phyloP scores from a whole-genome alignment of 2,888 invertebrate species.

The Melinaea menophilus region DNA sequence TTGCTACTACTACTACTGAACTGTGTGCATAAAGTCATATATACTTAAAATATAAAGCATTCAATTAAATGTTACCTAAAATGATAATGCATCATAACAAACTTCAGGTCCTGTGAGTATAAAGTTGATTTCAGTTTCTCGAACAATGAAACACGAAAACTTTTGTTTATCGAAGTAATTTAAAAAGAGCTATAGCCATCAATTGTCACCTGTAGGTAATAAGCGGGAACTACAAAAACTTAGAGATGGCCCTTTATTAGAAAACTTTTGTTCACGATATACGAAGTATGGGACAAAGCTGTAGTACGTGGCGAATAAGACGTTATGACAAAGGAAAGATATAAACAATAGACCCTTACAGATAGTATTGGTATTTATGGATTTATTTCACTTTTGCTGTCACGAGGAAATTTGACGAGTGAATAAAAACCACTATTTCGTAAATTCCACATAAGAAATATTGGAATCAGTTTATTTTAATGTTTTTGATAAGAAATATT shows the following conservation, averaged over 20 bases:
- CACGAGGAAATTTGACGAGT: no score
- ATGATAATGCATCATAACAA: conserved; percentile 15
- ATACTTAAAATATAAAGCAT: background rate
- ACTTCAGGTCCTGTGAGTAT: conserved; percentile 7
- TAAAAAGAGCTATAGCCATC: conserved; percentile 70
- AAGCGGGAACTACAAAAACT: conserved; percentile 62
- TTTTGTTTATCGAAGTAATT: conserved; percentile 54
- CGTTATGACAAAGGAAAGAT: conserved; percentile 36
- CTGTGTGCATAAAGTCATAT: background rate
- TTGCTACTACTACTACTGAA: no score
- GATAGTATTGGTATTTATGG: conserved; percentile 3
- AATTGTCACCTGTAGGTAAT: conserved; percentile 75
- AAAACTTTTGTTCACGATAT: conserved; percentile 67
- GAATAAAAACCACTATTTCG: no score
- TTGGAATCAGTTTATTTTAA: no score
- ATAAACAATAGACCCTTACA: conserved; percentile 13
- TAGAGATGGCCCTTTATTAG: conserved; percentile 70
- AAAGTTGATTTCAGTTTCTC: conserved; percentile 27
- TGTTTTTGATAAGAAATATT: no score
- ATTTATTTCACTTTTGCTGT: no score
- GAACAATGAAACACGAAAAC: conserved; percentile 33
- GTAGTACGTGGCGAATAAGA: conserved; percentile 71
- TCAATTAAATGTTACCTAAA: background rate
- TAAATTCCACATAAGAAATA: no score
- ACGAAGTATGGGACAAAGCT: conserved; percentile 65